phyloP scores from a whole-genome alignment of 2,888 invertebrate genomes.

The Heliconius erato region DNA sequence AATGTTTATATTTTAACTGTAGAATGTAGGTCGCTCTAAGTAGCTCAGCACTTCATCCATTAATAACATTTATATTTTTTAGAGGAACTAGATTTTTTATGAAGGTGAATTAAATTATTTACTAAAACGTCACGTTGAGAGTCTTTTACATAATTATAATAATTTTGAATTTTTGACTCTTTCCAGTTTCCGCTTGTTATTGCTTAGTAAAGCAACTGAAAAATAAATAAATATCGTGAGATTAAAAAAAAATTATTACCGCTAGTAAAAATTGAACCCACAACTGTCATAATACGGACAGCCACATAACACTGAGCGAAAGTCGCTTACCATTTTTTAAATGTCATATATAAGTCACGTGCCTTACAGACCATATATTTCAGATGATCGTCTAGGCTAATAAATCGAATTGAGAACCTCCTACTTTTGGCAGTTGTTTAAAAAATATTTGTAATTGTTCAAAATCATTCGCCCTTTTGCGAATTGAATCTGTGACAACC shows the following conservation, averaged over 20 bases:
- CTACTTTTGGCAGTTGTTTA: neutral
- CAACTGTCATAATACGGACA: too few species aligned
- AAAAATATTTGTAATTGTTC: neutral
- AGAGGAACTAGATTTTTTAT: neutral
- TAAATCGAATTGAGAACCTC: too few species aligned
- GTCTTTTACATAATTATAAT: neutral
- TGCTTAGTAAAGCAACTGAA: neutral
- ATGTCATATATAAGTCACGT: too few species aligned
- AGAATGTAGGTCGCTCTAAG: conserved; percentile 26
- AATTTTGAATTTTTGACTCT: neutral
- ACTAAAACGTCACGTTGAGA: neutral
- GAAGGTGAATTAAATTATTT: neutral
- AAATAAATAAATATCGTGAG: neutral
- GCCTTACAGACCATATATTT: too few species aligned
- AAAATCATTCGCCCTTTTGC: too few species aligned
- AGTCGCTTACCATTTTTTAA: too few species aligned
- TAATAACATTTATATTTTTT: conserved; percentile 24
- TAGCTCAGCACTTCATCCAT: conserved; percentile 9
- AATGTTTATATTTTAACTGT: conserved; percentile 18
- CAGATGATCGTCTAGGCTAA: too few species aligned
- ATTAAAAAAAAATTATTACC: too few species aligned
- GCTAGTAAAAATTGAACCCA: too few species aligned
- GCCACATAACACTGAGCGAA: too few species aligned
- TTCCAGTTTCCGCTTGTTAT: neutral
- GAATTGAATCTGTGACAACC: too few species aligned